A percentile compares a stretch with the other conserved stretches of the same genome.
Evolutionary conservation across 92 coral and sea anemone genomes (phyloP).

Genomic region (Umimayanthus kanabou): DNA sequence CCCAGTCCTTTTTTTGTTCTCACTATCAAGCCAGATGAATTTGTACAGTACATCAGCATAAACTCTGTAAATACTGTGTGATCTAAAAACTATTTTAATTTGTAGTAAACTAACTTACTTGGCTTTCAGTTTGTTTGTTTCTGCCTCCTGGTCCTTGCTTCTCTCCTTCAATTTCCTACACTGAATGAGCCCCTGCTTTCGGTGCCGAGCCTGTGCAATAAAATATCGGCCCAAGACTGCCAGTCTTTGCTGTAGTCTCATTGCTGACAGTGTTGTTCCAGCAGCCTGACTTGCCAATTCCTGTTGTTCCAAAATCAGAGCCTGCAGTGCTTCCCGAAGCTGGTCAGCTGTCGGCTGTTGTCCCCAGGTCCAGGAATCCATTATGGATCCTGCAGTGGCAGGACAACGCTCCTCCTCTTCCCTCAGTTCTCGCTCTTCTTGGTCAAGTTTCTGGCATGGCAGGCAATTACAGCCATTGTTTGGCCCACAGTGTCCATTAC

Average conservation of each 20-base stretch:
- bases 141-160: constrained; percentile 33
- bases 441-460: constrained; percentile 88
- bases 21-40: too few relatives aligned
- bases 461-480: constrained; percentile 75
- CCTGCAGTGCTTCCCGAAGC: constrained; percentile 83
- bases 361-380: constrained; percentile 99
- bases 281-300: constrained; percentile 93
- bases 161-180: constrained; percentile 42
- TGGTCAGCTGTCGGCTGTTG: constrained; percentile 81
- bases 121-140: constrained; percentile 40
- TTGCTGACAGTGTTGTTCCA: constrained; percentile 90
- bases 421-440: constrained; percentile 77
- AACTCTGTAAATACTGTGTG: too few relatives aligned
- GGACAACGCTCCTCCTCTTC: constrained; percentile 85
- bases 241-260: constrained; percentile 91
- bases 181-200: constrained; percentile 32
- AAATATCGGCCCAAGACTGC: constrained; percentile 91
- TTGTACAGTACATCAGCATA: too few relatives aligned
- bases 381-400: constrained; percentile 76
- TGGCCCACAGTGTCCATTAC: constrained; percentile 85
- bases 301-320: constrained; percentile 89
- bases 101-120: constrained; percentile 15
- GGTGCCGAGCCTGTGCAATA: constrained; percentile 69
- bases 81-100: too few relatives aligned
- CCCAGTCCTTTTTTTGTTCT: too few relatives aligned